Evolutionary conservation across 2,888 invertebrate genomes (phyloP), one percentile per base, ranked within the genome.

Genomic region (Hemithea aestivaria): DNA sequence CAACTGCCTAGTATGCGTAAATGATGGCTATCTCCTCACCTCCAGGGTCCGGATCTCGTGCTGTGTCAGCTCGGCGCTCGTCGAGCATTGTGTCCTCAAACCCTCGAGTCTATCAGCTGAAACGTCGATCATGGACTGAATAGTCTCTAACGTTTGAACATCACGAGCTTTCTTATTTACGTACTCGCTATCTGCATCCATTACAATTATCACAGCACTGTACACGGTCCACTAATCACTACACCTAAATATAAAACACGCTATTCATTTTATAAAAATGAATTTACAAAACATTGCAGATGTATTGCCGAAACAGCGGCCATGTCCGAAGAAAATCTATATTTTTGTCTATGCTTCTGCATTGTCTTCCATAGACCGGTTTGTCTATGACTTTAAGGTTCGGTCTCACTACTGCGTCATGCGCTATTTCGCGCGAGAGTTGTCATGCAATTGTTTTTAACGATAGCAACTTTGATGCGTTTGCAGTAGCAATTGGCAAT

Each of bases 51-150:
- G 91, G 74, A 98, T 98, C 90, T 97, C 97, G 79, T 97, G 96
- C 82, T 97, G 96, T 27, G 97, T 98, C 62, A 98, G 90, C 81
- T 96, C 95, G 52, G 95, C 96, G 80, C 94, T 95, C 45, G 96
- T 96, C 46, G 95, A 94, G 88, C 97, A 98, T 89, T 96, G 94
- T 56, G 97, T 97, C 72, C 98, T 90, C 70, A 98, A 90, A 53
- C 96, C 96, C 81, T 96, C 95, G 66, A 98, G 91, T 80, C 96
- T 93, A 87, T 95, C 94, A 61, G 96, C 96, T 73, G 96, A 96
- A 85, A 96, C 94, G 90, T 97, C 97, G 85, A 98, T 97, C 96
- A 98, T 96, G 67, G 95, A 94, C 90, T 97, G 96, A 74, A 96
- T 92, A 80, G 95, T 90, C 78, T 90, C 88, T 69, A 91, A 87